These are phyloP conservation scores for Eudorcas thomsonii DNA, from an alignment of 2,113 vertebrate genomes.

Conservation along the genomic window DNA sequence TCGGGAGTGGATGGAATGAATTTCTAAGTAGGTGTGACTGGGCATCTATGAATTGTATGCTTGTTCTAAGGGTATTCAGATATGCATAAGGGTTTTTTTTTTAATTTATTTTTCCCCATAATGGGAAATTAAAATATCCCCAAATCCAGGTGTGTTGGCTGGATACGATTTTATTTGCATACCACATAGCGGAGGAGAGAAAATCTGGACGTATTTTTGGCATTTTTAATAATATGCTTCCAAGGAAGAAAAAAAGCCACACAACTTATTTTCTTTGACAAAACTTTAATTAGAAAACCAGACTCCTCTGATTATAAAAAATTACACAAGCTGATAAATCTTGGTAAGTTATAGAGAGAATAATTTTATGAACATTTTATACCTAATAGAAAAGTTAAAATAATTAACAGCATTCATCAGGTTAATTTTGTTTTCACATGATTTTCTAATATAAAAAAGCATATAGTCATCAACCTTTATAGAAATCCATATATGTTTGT, in stretches of 20 bases:
- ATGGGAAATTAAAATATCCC: not conserved
- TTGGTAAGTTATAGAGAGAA: conserved; percentile 80
- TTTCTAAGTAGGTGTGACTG: not conserved
- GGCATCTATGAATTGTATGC: not conserved
- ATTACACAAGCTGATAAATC: conserved; percentile 83
- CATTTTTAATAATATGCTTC: conserved; percentile 36
- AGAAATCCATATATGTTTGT: conserved; percentile 74
- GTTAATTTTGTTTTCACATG: conserved; percentile 61
- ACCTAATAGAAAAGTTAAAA: conserved; percentile 85
- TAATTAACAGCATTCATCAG: conserved; percentile 80
- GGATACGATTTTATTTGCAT: not conserved
- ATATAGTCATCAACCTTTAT: conserved; percentile 76
- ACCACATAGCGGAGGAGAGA: not conserved
- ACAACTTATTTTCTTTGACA: conserved; percentile 77
- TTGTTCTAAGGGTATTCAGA: not conserved
- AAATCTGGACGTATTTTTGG: not conserved
- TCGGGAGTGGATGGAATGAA: not conserved
- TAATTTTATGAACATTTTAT: conserved; percentile 77
- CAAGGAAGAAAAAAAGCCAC: conserved; percentile 66
- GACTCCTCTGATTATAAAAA: conserved; percentile 80
- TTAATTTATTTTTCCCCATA: not conserved
- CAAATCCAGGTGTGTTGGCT: not conserved
- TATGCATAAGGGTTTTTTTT: not conserved
- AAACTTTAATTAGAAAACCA: conserved; percentile 86
- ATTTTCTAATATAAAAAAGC: conserved; percentile 79